These are phyloP conservation scores for Helogale parvula DNA, from an alignment of 2,113 vertebrate genomes.

Conservation along the genomic window DNA sequence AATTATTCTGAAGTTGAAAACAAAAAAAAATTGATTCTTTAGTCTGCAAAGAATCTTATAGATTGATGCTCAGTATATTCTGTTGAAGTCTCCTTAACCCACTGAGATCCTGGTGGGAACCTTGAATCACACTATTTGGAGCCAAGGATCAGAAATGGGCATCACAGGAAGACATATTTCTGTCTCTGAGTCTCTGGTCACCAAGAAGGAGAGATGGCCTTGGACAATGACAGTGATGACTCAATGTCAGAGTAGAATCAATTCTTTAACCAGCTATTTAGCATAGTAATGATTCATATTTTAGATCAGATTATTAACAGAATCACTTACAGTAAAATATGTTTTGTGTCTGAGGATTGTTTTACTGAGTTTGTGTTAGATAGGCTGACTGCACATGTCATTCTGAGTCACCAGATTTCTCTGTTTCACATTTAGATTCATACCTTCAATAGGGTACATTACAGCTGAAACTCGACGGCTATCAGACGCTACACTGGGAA, in stretches of 20 bases:
- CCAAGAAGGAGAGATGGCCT: background rate
- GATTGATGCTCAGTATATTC: background rate
- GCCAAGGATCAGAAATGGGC: background rate
- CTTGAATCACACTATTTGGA: background rate
- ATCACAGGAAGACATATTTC: background rate
- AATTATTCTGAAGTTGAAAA: constrained; percentile 26
- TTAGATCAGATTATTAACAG: background rate
- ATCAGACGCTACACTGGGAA: background rate
- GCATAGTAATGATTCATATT: background rate
- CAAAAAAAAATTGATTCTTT: background rate
- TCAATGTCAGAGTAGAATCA: background rate
- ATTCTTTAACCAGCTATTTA: background rate
- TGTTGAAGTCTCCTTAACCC: background rate
- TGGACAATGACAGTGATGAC: background rate
- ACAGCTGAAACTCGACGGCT: background rate
- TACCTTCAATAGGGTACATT: background rate
- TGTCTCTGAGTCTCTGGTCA: background rate
- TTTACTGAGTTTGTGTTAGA: background rate
- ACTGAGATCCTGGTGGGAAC: background rate
- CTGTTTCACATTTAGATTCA: background rate
- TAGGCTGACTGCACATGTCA: background rate
- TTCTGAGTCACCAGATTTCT: background rate
- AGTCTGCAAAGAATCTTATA: background rate
- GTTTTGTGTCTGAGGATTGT: background rate
- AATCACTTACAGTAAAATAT: constrained; percentile 10